Percentiles rank a stretch among this genome's conserved stretches.
phyloP scores from a whole-genome alignment of 2,797 vertebrate genomes.

The Tachyglossus aculeatus region DNA sequence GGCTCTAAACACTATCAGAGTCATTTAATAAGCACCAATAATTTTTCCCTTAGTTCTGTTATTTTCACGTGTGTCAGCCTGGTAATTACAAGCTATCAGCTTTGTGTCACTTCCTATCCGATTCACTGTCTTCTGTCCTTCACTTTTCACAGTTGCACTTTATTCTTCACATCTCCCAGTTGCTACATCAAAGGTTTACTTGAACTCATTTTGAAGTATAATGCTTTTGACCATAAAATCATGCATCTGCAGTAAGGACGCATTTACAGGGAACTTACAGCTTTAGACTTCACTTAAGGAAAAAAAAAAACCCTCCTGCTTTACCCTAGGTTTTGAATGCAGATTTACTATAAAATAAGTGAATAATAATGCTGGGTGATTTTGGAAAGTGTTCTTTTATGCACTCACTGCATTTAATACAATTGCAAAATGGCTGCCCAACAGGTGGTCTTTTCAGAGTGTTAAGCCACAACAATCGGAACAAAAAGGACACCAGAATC shows the following conservation, averaged over 20 bases:
- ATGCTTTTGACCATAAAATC: slow-evolving; percentile 74
- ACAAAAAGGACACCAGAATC: slow-evolving; percentile 97
- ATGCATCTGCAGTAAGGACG: slow-evolving; percentile 64
- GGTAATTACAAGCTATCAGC: slow-evolving; percentile 50
- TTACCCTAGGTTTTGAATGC: slow-evolving; percentile 77
- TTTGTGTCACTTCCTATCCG: slow-evolving; percentile 49
- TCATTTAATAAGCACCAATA: slow-evolving; percentile 50
- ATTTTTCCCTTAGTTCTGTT: slow-evolving; percentile 51
- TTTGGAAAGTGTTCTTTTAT: slow-evolving; percentile 84
- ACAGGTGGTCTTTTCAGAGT: slow-evolving; percentile 99
- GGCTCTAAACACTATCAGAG: slow-evolving; percentile 39
- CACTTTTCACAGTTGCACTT: slow-evolving; percentile 60
- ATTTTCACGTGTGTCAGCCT: slow-evolving; percentile 41
- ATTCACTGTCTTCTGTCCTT: slow-evolving; percentile 36
- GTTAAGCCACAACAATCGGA: slow-evolving; percentile 91
- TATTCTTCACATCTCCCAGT: slow-evolving; percentile 59
- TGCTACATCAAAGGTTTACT: slow-evolving; percentile 70
- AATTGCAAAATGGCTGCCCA: slow-evolving; percentile 86
- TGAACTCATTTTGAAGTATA: slow-evolving; percentile 72
- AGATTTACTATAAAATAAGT: slow-evolving; percentile 84
- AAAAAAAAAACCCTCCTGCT: slow-evolving; percentile 70
- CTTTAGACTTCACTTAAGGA: slow-evolving; percentile 75
- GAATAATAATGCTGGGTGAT: slow-evolving; percentile 84
- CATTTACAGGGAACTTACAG: slow-evolving; percentile 72
- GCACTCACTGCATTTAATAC: slow-evolving; percentile 81